Evolutionary conservation across 2,888 invertebrate genomes (phyloP).

Genomic region (Diplazon laetatorius): DNA sequence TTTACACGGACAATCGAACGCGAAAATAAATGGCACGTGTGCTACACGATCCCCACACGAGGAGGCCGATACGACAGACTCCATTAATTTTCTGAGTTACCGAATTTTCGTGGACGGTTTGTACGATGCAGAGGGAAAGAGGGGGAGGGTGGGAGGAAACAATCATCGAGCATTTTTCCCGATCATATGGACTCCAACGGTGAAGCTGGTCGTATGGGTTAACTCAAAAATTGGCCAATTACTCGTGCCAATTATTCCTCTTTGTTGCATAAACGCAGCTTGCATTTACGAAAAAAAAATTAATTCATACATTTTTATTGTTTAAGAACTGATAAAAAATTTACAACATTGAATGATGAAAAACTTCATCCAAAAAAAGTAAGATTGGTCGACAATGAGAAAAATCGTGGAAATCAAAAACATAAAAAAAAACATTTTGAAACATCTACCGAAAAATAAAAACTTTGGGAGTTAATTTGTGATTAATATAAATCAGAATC

Average conservation of each 20-base stretch:
- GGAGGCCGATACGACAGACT: background rate
- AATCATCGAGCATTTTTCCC: constrained; percentile 13
- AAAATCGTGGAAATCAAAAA: too few relatives aligned
- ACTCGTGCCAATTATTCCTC: constrained; percentile 3
- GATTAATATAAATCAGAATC: too few relatives aligned
- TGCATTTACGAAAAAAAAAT: too few relatives aligned
- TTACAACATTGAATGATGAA: too few relatives aligned
- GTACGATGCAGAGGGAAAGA: constrained; percentile 1
- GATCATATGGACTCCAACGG: background rate
- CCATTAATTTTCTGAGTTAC: constrained; percentile 13
- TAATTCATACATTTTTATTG: too few relatives aligned
- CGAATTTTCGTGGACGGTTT: background rate
- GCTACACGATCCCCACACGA: background rate
- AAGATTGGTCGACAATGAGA: too few relatives aligned
- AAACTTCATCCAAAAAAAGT: too few relatives aligned
- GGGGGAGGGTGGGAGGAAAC: too few relatives aligned
- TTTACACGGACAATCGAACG: background rate
- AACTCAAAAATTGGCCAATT: constrained; percentile 19
- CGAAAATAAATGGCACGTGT: constrained; percentile 13
- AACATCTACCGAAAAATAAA: too few relatives aligned
- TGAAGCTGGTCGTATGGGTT: background rate
- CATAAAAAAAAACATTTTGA: too few relatives aligned
- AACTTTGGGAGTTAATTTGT: too few relatives aligned
- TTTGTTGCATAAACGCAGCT: background rate
- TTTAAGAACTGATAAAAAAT: too few relatives aligned